A percentile compares a stretch with the other conserved stretches of the same genome.
phyloP scores from a whole-genome alignment of 2,797 vertebrate species.

The Melanogrammus aeglefinus region DNA sequence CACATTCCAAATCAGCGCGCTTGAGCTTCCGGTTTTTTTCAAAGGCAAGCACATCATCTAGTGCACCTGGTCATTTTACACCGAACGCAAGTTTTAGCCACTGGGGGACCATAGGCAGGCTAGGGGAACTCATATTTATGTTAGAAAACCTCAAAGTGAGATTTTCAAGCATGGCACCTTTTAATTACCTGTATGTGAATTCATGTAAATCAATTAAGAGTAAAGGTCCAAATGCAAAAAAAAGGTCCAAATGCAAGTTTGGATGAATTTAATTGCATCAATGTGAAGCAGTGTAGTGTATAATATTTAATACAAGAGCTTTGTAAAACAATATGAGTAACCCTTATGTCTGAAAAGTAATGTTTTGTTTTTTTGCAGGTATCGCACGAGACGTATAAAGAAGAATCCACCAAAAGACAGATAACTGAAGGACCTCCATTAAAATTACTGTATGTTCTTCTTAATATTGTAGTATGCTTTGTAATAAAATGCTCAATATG shows the following conservation, averaged over 20 bases:
- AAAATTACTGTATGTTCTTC: slow-evolving; percentile 24
- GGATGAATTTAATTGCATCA: background rate
- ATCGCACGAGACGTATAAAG: slow-evolving; percentile 84
- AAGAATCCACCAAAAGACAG: slow-evolving; percentile 83
- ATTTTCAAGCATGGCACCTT: no score
- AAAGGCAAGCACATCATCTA: no score
- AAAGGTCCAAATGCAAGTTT: background rate
- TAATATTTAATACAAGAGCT: background rate
- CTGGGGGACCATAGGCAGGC: no score
- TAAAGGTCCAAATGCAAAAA: background rate
- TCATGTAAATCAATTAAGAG: background rate
- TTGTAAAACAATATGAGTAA: background rate
- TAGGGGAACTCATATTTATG: no score
- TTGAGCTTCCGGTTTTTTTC: no score
- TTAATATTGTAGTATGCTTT: slow-evolving; percentile 41
- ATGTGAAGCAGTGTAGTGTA: background rate
- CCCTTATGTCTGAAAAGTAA: slow-evolving; percentile 12
- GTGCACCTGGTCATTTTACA: no score
- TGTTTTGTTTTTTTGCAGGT: slow-evolving; percentile 64
- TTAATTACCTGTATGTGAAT: background rate
- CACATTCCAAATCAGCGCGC: no score
- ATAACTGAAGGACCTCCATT: slow-evolving; percentile 52
- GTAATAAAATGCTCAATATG: slow-evolving; percentile 57
- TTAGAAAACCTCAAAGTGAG: no score
- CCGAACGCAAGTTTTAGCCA: no score